Evolutionary conservation across 2,113 vertebrate genomes (phyloP).

Genomic region (Gila orcuttii): DNA sequence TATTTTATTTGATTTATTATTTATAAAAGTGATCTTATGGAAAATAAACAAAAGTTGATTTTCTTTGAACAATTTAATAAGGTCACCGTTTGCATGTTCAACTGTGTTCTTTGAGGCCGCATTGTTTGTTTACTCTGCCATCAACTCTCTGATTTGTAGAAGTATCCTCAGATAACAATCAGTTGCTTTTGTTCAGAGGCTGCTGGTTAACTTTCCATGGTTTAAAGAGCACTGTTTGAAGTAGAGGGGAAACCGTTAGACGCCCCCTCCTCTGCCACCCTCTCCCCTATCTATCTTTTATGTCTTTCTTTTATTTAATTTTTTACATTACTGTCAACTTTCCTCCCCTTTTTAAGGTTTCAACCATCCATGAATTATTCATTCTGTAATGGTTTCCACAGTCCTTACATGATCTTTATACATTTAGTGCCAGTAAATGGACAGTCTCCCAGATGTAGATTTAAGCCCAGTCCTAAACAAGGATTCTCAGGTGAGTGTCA

Average conservation of each 20-base stretch:
- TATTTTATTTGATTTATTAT: not conserved
- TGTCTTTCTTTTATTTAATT: constrained; percentile 19
- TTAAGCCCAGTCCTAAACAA: not conserved
- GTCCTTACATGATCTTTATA: not conserved
- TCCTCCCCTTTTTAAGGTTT: not conserved
- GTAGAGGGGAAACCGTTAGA: constrained; percentile 61
- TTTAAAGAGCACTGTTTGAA: constrained; percentile 55
- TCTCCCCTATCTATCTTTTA: constrained; percentile 31
- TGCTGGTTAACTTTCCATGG: constrained; percentile 60
- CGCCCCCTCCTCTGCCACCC: constrained; percentile 39
- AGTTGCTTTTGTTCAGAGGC: constrained; percentile 32
- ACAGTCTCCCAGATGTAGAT: not conserved
- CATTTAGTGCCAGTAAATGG: not conserved
- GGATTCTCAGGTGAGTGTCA: not conserved
- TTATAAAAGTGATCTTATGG: not conserved
- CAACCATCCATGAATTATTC: constrained; percentile 12
- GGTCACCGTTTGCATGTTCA: constrained; percentile 22
- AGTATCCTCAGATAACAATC: constrained; percentile 54
- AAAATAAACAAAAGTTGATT: constrained; percentile 7
- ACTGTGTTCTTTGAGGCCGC: constrained; percentile 10
- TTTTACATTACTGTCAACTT: constrained; percentile 15
- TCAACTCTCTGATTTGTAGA: constrained; percentile 48
- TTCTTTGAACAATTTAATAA: constrained; percentile 28
- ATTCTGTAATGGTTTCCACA: constrained; percentile 8
- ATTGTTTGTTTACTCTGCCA: constrained; percentile 50